These are phyloP conservation scores for Prionailurus viverrinus DNA, from an alignment of 2,113 vertebrate species.

Conservation along the genomic window DNA sequence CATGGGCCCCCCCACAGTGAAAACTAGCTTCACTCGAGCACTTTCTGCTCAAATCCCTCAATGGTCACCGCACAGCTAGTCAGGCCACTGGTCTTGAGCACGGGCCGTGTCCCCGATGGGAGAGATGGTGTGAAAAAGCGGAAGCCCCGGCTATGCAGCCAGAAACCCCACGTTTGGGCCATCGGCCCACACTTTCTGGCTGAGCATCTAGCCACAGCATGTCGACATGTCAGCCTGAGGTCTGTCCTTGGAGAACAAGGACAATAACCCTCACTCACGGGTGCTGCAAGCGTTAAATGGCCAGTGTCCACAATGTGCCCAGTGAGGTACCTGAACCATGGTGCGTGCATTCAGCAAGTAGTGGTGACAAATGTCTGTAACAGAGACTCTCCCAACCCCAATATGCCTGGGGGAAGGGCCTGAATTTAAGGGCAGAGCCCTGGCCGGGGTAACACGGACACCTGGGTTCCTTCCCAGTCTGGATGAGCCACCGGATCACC, in stretches of 20 bases:
- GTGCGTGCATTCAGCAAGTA: neutral
- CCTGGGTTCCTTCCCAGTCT: neutral
- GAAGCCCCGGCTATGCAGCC: too few relatives aligned
- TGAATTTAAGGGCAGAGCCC: neutral
- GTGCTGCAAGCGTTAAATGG: neutral
- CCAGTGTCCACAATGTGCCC: neutral
- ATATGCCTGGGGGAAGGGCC: neutral
- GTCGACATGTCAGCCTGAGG: neutral
- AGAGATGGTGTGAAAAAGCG: neutral
- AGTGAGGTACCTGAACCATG: neutral
- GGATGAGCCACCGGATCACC: neutral
- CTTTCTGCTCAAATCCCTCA: neutral
- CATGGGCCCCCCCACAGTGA: neutral
- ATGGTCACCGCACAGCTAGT: rapidly evolving
- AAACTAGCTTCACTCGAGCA: neutral
- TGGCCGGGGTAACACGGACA: neutral
- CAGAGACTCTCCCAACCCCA: neutral
- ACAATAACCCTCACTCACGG: too few relatives aligned
- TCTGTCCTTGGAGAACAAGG: neutral
- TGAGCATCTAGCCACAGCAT: neutral
- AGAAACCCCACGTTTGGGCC: neutral
- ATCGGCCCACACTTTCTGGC: too few relatives aligned
- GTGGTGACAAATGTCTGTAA: neutral
- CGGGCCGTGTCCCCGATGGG: too few relatives aligned
- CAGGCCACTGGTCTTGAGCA: neutral